A percentile compares a stretch with the other conserved stretches of the same genome.
Evolutionary conservation across 2,797 vertebrate species (phyloP).

Genomic region (Philypnodon macrostomus): DNA sequence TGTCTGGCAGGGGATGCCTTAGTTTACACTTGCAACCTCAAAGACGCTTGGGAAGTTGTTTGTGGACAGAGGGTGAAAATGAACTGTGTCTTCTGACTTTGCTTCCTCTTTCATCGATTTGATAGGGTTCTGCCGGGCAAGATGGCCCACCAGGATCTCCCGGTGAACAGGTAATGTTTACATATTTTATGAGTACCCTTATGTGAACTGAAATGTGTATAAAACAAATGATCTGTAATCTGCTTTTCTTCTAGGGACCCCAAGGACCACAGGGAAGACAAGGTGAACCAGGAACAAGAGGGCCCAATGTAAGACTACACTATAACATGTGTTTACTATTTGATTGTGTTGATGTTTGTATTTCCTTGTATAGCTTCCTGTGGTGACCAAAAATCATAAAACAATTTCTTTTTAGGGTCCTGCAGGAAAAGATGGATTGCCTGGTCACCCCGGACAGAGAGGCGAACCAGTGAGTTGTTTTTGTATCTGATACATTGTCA

Average conservation of each 20-base stretch:
- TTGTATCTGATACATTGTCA: too few relatives aligned
- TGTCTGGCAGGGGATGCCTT: conserved; percentile 40
- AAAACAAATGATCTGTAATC: conserved; percentile 1
- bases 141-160: conserved; percentile 81
- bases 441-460: conserved; percentile 90
- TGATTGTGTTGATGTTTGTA: conserved; percentile 13
- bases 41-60: conserved; percentile 47
- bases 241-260: conserved; percentile 78
- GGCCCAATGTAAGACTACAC: conserved; percentile 84
- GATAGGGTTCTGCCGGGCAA: conserved; percentile 85
- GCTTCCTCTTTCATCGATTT: conserved; percentile 14
- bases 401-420: conserved; percentile 79
- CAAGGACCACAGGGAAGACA: conserved; percentile 83
- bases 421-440: conserved; percentile 87
- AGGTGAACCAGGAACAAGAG: conserved; percentile 85
- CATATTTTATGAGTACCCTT: neutral
- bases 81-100: conserved; percentile 24
- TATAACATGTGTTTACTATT: conserved; percentile 2
- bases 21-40: conserved; percentile 45
- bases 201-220: conserved; percentile 4
- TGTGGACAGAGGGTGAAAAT: conserved; percentile 21
- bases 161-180: conserved; percentile 83
- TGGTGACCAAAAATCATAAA: conserved; percentile 6
- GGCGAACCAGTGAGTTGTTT: conserved; percentile 91
- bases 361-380: neutral